Evolutionary conservation across 2,113 vertebrate species (phyloP).

Genomic region (Ellobius talpinus): DNA sequence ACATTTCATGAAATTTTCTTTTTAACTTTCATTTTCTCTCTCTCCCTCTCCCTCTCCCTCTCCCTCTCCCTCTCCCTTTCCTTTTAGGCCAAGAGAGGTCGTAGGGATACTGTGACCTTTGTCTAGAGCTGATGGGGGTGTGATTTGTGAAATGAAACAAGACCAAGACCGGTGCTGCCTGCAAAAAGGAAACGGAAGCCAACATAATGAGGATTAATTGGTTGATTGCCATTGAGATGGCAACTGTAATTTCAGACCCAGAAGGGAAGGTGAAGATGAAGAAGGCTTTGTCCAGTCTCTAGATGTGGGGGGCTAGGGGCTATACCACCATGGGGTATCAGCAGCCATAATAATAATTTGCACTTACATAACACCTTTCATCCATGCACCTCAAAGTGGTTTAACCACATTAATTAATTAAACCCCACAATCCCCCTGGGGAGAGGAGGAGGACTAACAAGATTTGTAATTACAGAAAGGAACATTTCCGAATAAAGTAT

Average conservation of each 20-base stretch:
- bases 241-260: constrained; percentile 82
- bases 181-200: constrained; percentile 85
- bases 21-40: neutral
- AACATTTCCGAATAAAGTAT: constrained; percentile 81
- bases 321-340: constrained; percentile 77
- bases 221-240: constrained; percentile 86
- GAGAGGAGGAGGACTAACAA: constrained; percentile 83
- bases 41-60: neutral
- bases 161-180: constrained; percentile 68
- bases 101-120: constrained; percentile 86
- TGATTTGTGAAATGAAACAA: constrained; percentile 87
- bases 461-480: constrained; percentile 83
- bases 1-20: constrained; percentile 33
- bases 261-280: constrained; percentile 83
- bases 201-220: constrained; percentile 87
- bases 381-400: constrained; percentile 72
- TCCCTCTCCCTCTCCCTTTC: neutral
- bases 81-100: constrained; percentile 76
- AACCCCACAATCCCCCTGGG: constrained; percentile 77
- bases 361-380: constrained; percentile 82
- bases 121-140: constrained; percentile 83
- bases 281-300: constrained; percentile 84
- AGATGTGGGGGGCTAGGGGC: constrained; percentile 69
- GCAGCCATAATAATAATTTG: constrained; percentile 79
- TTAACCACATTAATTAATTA: constrained; percentile 83